Conservation (phyloP, 1,140 invertebrate species). For the Drosophila ananassae region DNA sequence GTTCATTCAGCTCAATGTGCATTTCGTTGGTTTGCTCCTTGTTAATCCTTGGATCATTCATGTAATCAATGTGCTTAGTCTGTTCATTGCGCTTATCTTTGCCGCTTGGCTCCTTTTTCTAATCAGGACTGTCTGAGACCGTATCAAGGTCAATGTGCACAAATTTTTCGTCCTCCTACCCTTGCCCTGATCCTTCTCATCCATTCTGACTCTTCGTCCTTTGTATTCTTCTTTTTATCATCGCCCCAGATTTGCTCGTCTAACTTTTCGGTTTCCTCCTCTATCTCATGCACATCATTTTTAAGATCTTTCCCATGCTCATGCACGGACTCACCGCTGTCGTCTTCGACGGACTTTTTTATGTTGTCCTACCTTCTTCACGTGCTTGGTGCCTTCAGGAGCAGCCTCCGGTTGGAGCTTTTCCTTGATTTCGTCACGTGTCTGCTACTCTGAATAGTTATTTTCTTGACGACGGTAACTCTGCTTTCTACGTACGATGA, state of each 20-base stretch:
- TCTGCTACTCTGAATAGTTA: too few relatives aligned
- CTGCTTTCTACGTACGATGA: too few relatives aligned
- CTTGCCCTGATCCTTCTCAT: slow-evolving; percentile 88
- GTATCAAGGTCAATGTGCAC: slow-evolving; percentile 87
- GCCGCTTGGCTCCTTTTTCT: slow-evolving; percentile 75
- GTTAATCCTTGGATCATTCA: slow-evolving; percentile 90
- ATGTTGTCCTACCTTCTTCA: too few relatives aligned
- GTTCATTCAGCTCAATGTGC: slow-evolving; percentile 90
- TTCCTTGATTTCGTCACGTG: too few relatives aligned
- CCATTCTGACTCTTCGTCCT: slow-evolving; percentile 86
- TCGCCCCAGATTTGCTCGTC: slow-evolving; percentile 96
- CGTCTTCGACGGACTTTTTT: slow-evolving; percentile 87
- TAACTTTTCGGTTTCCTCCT: slow-evolving; percentile 91
- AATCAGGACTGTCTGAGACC: slow-evolving; percentile 73
- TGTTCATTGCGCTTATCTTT: slow-evolving; percentile 78
- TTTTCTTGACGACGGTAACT: too few relatives aligned
- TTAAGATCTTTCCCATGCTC: slow-evolving; percentile 90
- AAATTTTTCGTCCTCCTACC: slow-evolving; percentile 89
- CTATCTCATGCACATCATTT: slow-evolving; percentile 97
- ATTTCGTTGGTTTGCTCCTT: slow-evolving; percentile 94
- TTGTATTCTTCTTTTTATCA: slow-evolving; percentile 90
- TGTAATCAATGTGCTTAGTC: slow-evolving; percentile 80
- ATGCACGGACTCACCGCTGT: slow-evolving; percentile 87
- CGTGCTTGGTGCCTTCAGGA: too few relatives aligned
- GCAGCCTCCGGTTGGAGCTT: too few relatives aligned